phyloP scores from a whole-genome alignment of 2,797 vertebrate genomes.

The Garrulus glandarius region DNA sequence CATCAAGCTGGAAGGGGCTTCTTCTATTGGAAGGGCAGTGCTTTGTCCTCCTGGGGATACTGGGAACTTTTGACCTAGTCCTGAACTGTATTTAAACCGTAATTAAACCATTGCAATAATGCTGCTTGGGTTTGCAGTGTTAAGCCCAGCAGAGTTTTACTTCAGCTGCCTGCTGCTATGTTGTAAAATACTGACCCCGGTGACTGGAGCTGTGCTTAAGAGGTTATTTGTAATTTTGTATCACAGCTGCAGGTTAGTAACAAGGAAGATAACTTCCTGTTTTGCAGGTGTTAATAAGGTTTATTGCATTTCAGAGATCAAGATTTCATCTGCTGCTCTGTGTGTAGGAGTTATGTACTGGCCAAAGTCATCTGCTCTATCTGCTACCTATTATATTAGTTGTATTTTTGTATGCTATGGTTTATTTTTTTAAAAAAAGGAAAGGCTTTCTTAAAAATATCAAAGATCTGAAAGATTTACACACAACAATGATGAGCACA shows the following conservation, averaged over 20 bases:
- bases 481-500: not conserved
- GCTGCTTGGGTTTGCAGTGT: not conserved
- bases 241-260: constrained; percentile 11
- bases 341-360: not conserved
- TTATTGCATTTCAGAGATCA: not conserved
- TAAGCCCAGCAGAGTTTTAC: not conserved
- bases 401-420: not conserved
- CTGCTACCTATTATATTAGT: not conserved
- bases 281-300: constrained; percentile 24
- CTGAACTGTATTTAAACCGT: not conserved
- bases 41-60: not conserved
- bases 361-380: not conserved
- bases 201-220: not conserved
- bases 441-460: not conserved
- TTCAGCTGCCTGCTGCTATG: not conserved
- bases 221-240: not conserved
- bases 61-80: not conserved
- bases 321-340: not conserved
- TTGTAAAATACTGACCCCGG: not conserved
- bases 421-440: not conserved
- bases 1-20: not conserved
- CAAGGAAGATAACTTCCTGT: not conserved
- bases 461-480: not conserved
- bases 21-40: not conserved
- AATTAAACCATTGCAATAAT: not conserved